Conservation (phyloP, 1,140 invertebrate species). For the Schlechtendalia chinensis region DNA sequence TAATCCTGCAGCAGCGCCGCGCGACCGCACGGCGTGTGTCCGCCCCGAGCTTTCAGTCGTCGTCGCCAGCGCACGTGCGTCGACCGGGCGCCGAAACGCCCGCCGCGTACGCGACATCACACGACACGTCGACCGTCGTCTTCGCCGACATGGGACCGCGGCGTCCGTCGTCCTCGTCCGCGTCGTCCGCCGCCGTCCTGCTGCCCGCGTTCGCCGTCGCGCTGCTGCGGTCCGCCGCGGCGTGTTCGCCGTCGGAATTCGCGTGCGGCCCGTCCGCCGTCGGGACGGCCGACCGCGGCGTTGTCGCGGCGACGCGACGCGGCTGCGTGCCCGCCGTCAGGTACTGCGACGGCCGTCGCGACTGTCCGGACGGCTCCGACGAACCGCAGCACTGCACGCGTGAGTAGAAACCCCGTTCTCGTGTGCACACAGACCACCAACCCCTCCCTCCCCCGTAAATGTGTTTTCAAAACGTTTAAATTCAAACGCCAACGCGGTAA, state of each 20-base stretch:
- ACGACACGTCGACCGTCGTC: conserved; percentile 58
- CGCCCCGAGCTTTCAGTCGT: conserved; percentile 52
- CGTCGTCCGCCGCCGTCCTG: neutral
- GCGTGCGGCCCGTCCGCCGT: conserved; percentile 52
- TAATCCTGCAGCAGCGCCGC: conserved; percentile 9
- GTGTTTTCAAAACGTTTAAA: too few species aligned
- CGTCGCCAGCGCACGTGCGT: conserved; percentile 63
- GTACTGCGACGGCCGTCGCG: conserved; percentile 79
- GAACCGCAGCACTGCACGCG: conserved; percentile 82
- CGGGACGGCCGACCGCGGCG: conserved; percentile 71
- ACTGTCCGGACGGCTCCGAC: conserved; percentile 81
- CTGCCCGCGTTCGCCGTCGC: neutral
- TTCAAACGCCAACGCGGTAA: too few species aligned
- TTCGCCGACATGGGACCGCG: conserved; percentile 62
- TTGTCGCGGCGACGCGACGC: conserved; percentile 52
- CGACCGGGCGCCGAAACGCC: neutral
- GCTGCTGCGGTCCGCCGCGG: neutral
- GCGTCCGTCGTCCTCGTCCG: conserved; percentile 55
- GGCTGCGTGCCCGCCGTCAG: conserved; percentile 74
- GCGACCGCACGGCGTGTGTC: conserved; percentile 31
- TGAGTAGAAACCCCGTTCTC: too few species aligned
- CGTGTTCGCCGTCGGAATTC: conserved; percentile 38
- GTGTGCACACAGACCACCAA: too few species aligned
- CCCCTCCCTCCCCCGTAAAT: too few species aligned
- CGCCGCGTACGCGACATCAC: neutral